These are phyloP conservation scores for Myocastor coypus DNA, from an alignment of 2,113 vertebrate species.

Conservation along the genomic window DNA sequence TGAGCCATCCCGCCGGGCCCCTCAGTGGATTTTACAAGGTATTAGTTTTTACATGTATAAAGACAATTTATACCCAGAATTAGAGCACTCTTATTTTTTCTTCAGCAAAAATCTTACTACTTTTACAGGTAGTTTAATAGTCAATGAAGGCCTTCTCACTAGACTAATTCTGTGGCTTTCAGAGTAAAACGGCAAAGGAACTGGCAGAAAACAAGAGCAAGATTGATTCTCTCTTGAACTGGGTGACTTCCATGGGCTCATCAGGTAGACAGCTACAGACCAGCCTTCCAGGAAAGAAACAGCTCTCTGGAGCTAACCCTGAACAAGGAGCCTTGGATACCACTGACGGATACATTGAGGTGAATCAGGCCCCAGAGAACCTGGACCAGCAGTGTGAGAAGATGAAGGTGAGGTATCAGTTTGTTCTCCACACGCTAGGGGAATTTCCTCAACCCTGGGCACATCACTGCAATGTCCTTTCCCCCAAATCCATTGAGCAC, in stretches of 20 bases:
- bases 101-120: background rate
- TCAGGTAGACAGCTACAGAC: conserved; percentile 48
- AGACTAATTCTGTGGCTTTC: conserved; percentile 67
- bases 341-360: conserved; percentile 33
- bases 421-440: background rate
- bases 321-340: conserved; percentile 44
- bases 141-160: conserved; percentile 52
- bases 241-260: conserved; percentile 84
- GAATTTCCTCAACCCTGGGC: background rate
- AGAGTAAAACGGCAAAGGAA: conserved; percentile 95
- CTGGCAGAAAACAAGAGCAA: conserved; percentile 93
- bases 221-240: conserved; percentile 91
- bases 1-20: too few relatives aligned
- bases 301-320: fast-evolving
- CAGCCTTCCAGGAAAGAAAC: conserved; percentile 9
- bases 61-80: background rate
- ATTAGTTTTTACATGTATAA: background rate
- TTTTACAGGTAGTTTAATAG: background rate
- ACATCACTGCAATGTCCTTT: background rate
- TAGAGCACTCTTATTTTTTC: conserved; percentile 13
- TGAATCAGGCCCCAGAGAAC: conserved; percentile 72
- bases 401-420: conserved; percentile 90
- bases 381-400: conserved; percentile 89
- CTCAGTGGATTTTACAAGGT: conserved; percentile 41
- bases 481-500: background rate